These are phyloP conservation scores for Pelecanus crispus DNA, from an alignment of 2,113 vertebrate genomes.

Conservation along the genomic window DNA sequence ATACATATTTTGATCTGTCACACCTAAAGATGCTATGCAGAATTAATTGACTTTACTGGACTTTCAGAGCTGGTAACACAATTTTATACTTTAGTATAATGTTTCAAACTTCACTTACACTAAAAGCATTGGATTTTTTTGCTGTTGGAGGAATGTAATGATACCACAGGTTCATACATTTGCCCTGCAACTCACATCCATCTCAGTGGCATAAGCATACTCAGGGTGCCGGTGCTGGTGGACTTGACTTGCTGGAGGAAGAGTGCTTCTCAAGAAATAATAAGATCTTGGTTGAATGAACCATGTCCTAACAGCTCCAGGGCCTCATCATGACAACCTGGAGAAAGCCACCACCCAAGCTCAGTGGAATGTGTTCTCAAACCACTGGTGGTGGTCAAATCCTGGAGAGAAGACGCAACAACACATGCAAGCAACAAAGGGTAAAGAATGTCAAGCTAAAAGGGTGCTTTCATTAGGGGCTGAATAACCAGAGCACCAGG, in stretches of 20 bases:
- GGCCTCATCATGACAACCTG: background rate
- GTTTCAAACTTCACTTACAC: background rate
- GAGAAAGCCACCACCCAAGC: background rate
- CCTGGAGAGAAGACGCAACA: background rate
- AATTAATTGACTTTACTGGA: background rate
- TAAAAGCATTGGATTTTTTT: background rate
- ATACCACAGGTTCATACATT: background rate
- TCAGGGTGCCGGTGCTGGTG: background rate
- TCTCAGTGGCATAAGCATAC: background rate
- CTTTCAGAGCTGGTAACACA: background rate
- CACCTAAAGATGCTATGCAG: background rate
- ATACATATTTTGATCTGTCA: background rate
- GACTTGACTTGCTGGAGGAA: background rate
- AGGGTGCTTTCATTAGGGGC: background rate
- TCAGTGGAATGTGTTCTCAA: background rate
- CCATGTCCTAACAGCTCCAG: constrained; percentile 5
- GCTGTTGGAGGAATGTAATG: background rate
- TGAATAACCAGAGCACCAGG: background rate
- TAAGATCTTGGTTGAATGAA: background rate
- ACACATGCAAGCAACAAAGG: background rate
- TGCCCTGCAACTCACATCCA: background rate
- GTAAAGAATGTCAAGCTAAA: background rate
- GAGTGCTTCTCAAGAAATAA: background rate
- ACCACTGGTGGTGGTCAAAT: background rate
- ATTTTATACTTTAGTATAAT: background rate